These are phyloP conservation scores for Smittia sp. DNA, from an alignment of 2,888 invertebrate species.

Conservation along the genomic window DNA sequence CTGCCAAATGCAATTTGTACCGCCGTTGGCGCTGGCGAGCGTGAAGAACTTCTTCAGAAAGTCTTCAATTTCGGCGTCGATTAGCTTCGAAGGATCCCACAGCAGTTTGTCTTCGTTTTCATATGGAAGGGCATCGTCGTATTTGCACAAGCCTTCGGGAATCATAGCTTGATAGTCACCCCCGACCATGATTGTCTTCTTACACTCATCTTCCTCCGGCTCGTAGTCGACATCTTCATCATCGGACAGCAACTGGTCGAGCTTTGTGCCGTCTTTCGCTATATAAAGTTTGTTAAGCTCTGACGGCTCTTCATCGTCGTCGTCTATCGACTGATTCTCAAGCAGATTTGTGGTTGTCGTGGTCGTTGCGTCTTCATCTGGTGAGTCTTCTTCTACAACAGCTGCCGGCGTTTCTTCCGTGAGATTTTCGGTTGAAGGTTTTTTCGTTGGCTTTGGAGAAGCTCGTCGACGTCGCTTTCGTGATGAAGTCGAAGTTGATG, in stretches of 20 bases:
- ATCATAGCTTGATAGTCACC: conserved; percentile 90
- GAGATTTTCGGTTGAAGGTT: conserved; percentile 53
- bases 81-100: conserved; percentile 83
- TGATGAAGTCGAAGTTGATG: conserved; percentile 44
- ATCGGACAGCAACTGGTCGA: not conserved
- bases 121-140: conserved; percentile 91
- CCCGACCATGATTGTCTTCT: conserved; percentile 72
- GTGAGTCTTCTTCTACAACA: conserved; percentile 46
- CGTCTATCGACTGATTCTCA: conserved; percentile 45
- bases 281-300: conserved; percentile 59
- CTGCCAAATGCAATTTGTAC: conserved; percentile 57
- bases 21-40: conserved; percentile 50
- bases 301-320: conserved; percentile 53
- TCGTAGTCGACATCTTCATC: conserved; percentile 80
- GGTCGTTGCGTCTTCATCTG: conserved; percentile 49
- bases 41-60: conserved; percentile 59
- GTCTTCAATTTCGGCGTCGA: conserved; percentile 71
- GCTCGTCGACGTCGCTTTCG: conserved; percentile 45
- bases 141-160: conserved; percentile 86
- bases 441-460: conserved; percentile 46
- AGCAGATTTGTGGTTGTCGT: conserved; percentile 44
- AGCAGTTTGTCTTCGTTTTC: conserved; percentile 93
- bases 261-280: conserved; percentile 61
- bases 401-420: conserved; percentile 47
- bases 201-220: conserved; percentile 84